phyloP scores from a whole-genome alignment of 2,888 invertebrate genomes.

The Rhorus exstirpatorius region DNA sequence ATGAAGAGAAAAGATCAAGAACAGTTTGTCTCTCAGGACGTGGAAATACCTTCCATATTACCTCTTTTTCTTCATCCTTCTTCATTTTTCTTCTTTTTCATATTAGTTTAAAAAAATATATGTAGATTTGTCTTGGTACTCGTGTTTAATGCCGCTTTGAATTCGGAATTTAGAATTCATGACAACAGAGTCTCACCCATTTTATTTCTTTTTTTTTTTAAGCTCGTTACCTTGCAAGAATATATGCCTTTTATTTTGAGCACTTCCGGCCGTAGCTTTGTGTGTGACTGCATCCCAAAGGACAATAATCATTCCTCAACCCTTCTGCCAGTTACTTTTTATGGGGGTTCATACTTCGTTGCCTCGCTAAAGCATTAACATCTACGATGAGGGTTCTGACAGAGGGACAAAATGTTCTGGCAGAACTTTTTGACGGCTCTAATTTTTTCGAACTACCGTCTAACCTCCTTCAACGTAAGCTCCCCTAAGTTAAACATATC shows the following conservation, averaged over 20 bases:
- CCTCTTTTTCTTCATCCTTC: too few relatives aligned
- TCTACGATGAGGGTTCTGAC: neutral
- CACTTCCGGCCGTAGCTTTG: slow-evolving; percentile 25
- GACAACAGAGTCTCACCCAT: slow-evolving; percentile 13
- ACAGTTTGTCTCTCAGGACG: neutral
- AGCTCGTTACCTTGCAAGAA: slow-evolving; percentile 4
- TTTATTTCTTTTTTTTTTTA: neutral
- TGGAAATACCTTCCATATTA: neutral
- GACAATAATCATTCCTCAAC: slow-evolving; percentile 41
- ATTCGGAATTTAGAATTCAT: slow-evolving; percentile 46
- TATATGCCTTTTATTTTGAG: slow-evolving; percentile 57
- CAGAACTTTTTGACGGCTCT: neutral
- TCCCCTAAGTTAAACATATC: neutral
- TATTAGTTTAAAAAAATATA: neutral
- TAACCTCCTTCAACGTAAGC: neutral
- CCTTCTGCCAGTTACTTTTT: slow-evolving; percentile 12
- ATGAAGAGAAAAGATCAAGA: neutral
- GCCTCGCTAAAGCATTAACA: neutral
- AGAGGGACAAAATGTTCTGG: neutral
- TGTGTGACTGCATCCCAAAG: slow-evolving; percentile 30
- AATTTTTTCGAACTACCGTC: neutral
- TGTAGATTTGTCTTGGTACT: neutral
- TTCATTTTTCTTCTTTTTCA: neutral
- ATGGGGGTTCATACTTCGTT: neutral
- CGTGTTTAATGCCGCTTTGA: slow-evolving; percentile 31